Base-by-base conservation (phyloP, 2,888 invertebrate species). In the Agrochola circellaris region DNA sequence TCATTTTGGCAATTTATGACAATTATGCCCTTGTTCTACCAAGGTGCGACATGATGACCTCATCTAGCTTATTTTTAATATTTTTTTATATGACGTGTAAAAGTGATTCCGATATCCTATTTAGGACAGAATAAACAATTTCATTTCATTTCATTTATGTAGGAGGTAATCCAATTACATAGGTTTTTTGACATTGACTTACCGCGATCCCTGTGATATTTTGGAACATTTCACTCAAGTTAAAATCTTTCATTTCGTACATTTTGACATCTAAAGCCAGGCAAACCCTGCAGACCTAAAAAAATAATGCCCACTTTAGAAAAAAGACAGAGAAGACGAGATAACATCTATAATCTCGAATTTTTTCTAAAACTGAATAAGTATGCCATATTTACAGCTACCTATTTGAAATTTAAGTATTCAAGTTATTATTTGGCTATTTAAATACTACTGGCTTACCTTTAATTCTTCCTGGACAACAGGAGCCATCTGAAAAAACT, bases 221-320 rank as follows among this genome's bases (percentile, higher is more conserved):
- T 3, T 81, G 75, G 9, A 74, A 79, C 78, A 66, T 74, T 54
- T 81, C 75, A 1, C 42, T 54, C 8, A 74, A 34, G 11, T n/a
- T 45, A 0, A 4, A 74, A 17, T 61, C 34, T 20, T 34, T 38
- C 75, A 79, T 61, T 13, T 61, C 26, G 54, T 66, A 74, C 78
- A 79, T 79, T 60, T 66, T 79, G 11, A 74, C 75, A 34, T 81
- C 58, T 15, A 54, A 0, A 15, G 75, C 75, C 0, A 79, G 15
- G 8, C 78, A 79, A 8, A 79, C 75, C n/a, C 84, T 58, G 58
- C 78, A 79, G 3, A 66, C 23, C 78, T 79, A 23, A 42, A 65
- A 56, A 23, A 20, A 20, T 9, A 26, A 58, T 5, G 13, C 2
- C 7, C 2, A 8, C 38, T 23, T n/a, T 64, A 38, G 38, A 34